phyloP scores from a whole-genome alignment of 1,140 invertebrate species.

The Lysiphlebus fabarum region DNA sequence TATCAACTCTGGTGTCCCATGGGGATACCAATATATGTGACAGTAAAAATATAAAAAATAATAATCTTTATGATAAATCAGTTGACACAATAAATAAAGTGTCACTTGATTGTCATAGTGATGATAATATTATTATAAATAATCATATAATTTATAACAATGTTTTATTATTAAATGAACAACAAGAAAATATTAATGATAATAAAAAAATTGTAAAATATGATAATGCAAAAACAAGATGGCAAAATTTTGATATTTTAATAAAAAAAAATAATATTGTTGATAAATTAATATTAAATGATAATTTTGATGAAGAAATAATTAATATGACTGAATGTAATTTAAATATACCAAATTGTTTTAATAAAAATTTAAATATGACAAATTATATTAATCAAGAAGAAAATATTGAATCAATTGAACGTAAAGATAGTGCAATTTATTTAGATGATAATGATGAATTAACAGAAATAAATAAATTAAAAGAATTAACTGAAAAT shows the following conservation, averaged over 20 bases:
- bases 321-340: too few species aligned
- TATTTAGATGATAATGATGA: conserved; percentile 37
- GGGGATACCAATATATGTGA: not conserved
- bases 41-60: not conserved
- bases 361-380: not conserved
- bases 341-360: not conserved
- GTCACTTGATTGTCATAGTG: too few species aligned
- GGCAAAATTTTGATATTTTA: not conserved
- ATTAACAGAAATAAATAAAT: conserved; percentile 25
- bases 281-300: too few species aligned
- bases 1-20: not conserved
- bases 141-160: not conserved
- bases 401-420: not conserved
- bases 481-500: too few species aligned
- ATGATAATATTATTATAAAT: too few species aligned
- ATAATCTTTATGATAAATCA: not conserved
- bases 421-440: conserved; percentile 19
- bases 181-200: conserved; percentile 12
- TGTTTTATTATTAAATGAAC: conserved; percentile 12
- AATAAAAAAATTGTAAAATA: not conserved
- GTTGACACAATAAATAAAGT: not conserved
- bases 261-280: too few species aligned
- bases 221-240: conserved; percentile 5
- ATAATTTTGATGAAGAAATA: too few species aligned
- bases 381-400: not conserved